phyloP scores from a whole-genome alignment of 1,140 invertebrate species.

The Bombus waltoni region DNA sequence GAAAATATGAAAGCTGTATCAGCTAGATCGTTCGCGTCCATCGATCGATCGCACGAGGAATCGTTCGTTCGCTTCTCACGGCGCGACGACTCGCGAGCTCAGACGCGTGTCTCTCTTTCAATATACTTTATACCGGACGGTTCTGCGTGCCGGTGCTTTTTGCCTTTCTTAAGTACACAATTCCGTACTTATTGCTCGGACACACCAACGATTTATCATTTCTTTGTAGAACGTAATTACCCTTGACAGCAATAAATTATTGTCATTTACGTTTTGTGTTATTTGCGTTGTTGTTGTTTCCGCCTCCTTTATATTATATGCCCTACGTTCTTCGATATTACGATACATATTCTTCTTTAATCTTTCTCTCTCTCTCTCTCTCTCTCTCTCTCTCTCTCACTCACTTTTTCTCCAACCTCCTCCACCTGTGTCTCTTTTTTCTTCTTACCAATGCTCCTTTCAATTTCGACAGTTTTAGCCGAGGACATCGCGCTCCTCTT shows the following conservation, averaged over 20 bases:
- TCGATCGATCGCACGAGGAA: background rate
- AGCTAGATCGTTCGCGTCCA: background rate
- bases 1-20: background rate
- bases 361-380: constrained; percentile 36
- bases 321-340: constrained; percentile 51
- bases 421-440: background rate
- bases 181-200: constrained; percentile 79
- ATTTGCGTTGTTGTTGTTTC: constrained; percentile 69
- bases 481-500: background rate
- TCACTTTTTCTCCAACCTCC: background rate
- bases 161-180: constrained; percentile 50
- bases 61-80: background rate
- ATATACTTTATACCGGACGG: constrained; percentile 25
- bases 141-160: constrained; percentile 57
- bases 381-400: background rate
- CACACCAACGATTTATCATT: constrained; percentile 77
- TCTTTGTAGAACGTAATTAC: constrained; percentile 80
- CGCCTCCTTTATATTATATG: constrained; percentile 51
- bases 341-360: background rate
- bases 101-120: background rate
- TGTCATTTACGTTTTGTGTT: constrained; percentile 77
- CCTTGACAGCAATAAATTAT: constrained; percentile 82
- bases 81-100: background rate
- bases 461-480: background rate
- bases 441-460: background rate